Conservation (phyloP, 2,888 invertebrate species). For the Achlya flavicornis region DNA sequence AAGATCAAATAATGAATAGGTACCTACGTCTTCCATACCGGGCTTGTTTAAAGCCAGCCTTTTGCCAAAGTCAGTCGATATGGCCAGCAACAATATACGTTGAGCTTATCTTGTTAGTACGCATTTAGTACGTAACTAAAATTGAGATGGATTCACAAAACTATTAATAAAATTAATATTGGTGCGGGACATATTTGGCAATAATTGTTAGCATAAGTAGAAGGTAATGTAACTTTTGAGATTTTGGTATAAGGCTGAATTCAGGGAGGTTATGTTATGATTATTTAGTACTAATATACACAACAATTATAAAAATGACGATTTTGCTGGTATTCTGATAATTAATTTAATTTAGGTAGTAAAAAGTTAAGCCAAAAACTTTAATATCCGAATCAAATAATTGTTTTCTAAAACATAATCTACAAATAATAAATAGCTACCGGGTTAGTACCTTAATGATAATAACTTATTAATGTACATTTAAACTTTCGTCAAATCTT, state of each 20-base stretch:
- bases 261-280: constrained; percentile 33
- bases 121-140: neutral
- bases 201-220: constrained; percentile 27
- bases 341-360: neutral
- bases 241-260: constrained; percentile 49
- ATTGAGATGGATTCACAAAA: neutral
- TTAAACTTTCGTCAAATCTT: neutral
- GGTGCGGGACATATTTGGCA: constrained; percentile 19
- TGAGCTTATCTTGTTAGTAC: neutral
- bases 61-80: constrained; percentile 7
- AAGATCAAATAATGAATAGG: neutral
- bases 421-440: neutral
- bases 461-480: neutral
- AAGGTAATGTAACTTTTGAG: constrained; percentile 25
- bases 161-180: constrained; percentile 17
- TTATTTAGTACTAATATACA: no score
- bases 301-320: neutral
- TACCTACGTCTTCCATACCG: neutral
- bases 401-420: neutral
- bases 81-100: neutral
- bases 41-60: neutral
- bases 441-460: neutral
- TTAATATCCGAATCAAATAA: neutral
- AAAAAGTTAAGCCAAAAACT: constrained; percentile 1
- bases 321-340: neutral